Percentiles rank a stretch among this genome's conserved stretches.
Evolutionary conservation across 1,140 invertebrate species (phyloP).

Genomic region (Pogonomyrmex californicus): DNA sequence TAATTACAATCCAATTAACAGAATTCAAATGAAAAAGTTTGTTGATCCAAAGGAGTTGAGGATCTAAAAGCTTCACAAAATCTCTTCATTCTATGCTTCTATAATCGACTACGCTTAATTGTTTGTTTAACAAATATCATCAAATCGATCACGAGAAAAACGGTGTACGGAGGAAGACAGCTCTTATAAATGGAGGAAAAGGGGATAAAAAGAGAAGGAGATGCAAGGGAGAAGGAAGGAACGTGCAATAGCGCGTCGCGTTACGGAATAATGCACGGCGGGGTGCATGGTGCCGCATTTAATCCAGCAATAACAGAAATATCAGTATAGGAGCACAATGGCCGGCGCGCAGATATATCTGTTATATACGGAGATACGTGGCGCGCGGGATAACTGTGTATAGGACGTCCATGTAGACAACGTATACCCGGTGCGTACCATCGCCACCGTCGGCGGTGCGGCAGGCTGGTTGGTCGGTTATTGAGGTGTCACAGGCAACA

Average conservation of each 20-base stretch:
- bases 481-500: constrained; percentile 84
- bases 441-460: constrained; percentile 59
- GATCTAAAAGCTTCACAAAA: neutral
- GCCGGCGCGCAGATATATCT: constrained; percentile 76
- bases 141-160: constrained; percentile 28
- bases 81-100: neutral
- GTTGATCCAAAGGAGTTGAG: neutral
- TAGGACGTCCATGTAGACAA: constrained; percentile 50
- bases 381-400: constrained; percentile 46
- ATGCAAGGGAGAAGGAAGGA: neutral
- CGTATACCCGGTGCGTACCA: constrained; percentile 53
- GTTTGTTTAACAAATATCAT: constrained; percentile 1
- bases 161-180: neutral
- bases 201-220: neutral
- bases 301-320: constrained; percentile 85
- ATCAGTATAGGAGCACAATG: constrained; percentile 81
- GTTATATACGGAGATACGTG: constrained; percentile 71
- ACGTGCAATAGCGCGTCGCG: constrained; percentile 46
- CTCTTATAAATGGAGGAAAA: neutral
- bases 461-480: constrained; percentile 78
- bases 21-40: neutral
- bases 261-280: constrained; percentile 73
- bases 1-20: neutral
- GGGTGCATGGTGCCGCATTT: constrained; percentile 77
- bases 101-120: neutral